Percentiles rank a stretch among this genome's conserved stretches.
Conservation (phyloP, 1,140 invertebrate species). For the Megalopta genalis region DNA sequence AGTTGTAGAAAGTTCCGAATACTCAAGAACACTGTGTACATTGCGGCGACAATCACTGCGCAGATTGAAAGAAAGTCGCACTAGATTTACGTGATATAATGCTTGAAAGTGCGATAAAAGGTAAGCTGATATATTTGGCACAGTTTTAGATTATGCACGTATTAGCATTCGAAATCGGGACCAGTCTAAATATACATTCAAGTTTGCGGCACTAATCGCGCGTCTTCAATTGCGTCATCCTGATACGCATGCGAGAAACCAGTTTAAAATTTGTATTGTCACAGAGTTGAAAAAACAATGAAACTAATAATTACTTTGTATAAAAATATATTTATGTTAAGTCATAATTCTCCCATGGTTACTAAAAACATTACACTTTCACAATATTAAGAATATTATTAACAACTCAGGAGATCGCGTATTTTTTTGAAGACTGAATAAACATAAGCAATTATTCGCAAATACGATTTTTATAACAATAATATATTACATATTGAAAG, state of each 20-base stretch:
- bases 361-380: too few species aligned
- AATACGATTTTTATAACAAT: too few species aligned
- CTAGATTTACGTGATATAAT: slow-evolving; percentile 9
- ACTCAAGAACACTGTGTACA: not conserved
- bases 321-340: not conserved
- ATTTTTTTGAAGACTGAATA: too few species aligned
- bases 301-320: not conserved
- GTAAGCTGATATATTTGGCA: slow-evolving; percentile 45
- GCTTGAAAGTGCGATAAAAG: slow-evolving; percentile 48
- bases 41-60: not conserved
- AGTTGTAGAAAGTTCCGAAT: not conserved
- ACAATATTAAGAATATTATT: too few species aligned
- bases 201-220: slow-evolving; percentile 11
- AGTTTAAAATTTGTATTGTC: not conserved
- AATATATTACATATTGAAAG: too few species aligned
- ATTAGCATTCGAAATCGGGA: slow-evolving; percentile 22
- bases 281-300: not conserved
- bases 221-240: slow-evolving; percentile 53
- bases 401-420: too few species aligned
- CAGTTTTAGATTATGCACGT: slow-evolving; percentile 13
- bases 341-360: too few species aligned
- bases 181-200: slow-evolving; percentile 59
- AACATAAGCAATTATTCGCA: too few species aligned
- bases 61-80: not conserved
- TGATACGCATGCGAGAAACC: slow-evolving; percentile 9